These are phyloP conservation scores for Tenthredo scrophulariae DNA, from an alignment of 2,888 invertebrate species.

Conservation along the genomic window DNA sequence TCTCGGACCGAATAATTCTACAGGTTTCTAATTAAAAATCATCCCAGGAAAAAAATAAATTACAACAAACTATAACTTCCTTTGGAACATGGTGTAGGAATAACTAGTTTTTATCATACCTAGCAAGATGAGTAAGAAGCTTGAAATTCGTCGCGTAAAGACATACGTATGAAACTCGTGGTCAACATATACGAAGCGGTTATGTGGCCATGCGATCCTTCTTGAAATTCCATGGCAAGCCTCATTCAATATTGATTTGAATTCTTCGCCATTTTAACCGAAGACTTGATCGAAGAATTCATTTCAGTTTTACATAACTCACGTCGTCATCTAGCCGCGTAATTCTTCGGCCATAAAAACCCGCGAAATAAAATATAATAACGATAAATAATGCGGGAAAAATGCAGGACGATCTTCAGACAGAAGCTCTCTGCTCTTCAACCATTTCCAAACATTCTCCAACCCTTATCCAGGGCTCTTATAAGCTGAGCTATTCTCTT, in stretches of 20 bases:
- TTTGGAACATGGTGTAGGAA: background rate
- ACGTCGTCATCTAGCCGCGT: background rate
- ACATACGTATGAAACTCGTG: constrained; percentile 12
- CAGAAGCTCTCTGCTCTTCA: constrained; percentile 11
- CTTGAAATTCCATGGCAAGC: constrained; percentile 10
- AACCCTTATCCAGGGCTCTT: background rate
- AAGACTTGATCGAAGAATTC: constrained; percentile 22
- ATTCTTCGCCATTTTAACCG: constrained; percentile 37
- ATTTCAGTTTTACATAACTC: constrained; percentile 5
- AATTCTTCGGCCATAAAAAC: background rate
- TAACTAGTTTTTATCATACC: constrained; percentile 4
- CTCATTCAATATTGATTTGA: constrained; percentile 43
- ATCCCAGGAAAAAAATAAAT: background rate
- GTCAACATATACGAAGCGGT: constrained; percentile 16
- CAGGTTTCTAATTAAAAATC: background rate
- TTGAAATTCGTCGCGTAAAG: background rate
- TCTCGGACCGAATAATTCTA: constrained; percentile 1
- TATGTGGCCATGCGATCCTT: constrained; percentile 27
- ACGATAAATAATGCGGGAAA: background rate
- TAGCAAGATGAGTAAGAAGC: background rate
- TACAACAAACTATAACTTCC: background rate
- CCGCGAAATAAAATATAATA: background rate
- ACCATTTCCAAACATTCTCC: constrained; percentile 26
- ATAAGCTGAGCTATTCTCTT: constrained; percentile 62
- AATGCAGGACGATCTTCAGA: constrained; percentile 38